Evolutionary conservation across 1,140 invertebrate genomes (phyloP).

Genomic region (Drosophila serrata): DNA sequence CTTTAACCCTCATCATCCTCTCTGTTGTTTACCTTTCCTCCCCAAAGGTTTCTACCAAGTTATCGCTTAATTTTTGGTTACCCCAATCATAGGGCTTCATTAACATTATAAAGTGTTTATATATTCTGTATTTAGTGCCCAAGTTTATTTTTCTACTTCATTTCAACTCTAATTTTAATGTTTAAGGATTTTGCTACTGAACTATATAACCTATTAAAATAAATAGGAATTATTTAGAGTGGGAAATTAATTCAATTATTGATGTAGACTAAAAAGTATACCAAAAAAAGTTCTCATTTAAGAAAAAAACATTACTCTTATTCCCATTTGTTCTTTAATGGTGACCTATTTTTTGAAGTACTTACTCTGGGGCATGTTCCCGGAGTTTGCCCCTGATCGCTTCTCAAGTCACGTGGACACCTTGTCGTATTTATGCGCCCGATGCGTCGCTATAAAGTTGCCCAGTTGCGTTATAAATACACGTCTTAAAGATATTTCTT

Average conservation of each 20-base stretch:
- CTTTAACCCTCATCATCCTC: conserved; percentile 18
- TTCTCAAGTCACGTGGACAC: conserved; percentile 33
- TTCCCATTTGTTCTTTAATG: background rate
- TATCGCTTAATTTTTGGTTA: conserved; percentile 1
- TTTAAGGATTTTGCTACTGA: background rate
- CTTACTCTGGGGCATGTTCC: conserved; percentile 4
- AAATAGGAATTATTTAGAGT: background rate
- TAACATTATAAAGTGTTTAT: background rate
- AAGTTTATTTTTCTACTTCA: too few species aligned
- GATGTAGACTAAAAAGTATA: too few species aligned
- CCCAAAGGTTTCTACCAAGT: conserved; percentile 1
- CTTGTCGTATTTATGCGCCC: conserved; percentile 64
- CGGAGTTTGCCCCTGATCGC: conserved; percentile 1
- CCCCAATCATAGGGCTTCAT: background rate
- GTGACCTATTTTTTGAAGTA: conserved; percentile 2
- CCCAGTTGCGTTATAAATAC: conserved; percentile 66
- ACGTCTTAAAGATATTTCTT: conserved; percentile 61
- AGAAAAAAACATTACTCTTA: too few species aligned
- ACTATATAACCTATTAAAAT: background rate
- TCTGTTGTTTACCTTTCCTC: conserved; percentile 6
- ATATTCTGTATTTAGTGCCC: too few species aligned
- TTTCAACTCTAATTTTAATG: background rate
- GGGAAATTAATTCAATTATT: background rate
- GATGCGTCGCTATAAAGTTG: conserved; percentile 59
- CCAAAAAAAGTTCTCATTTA: background rate